These are phyloP conservation scores for Petrolisthes manimaculis DNA, from an alignment of 2,888 invertebrate species.

Conservation along the genomic window DNA sequence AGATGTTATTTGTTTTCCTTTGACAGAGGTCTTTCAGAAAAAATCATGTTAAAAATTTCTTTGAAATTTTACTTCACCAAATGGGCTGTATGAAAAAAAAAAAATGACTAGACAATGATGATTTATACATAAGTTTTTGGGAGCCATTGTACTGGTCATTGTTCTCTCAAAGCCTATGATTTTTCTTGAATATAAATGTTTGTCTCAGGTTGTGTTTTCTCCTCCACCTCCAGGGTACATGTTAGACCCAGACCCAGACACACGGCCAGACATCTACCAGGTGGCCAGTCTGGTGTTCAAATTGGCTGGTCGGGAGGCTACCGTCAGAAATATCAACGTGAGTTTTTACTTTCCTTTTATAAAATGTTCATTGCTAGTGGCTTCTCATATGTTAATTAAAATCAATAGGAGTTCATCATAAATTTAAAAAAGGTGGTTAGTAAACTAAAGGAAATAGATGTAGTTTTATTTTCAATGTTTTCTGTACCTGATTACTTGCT, in stretches of 20 bases:
- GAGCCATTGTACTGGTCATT: no score
- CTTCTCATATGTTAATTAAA: background rate
- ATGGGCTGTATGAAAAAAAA: no score
- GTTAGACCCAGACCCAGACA: conserved; percentile 85
- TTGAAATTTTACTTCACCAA: no score
- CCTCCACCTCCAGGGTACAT: conserved; percentile 78
- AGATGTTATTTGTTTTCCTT: no score
- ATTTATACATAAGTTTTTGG: no score
- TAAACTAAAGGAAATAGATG: background rate
- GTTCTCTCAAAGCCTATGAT: no score
- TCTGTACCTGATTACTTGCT: no score
- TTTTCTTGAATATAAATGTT: no score
- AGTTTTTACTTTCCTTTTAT: conserved; percentile 33
- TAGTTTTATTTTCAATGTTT: background rate
- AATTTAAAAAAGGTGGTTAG: background rate
- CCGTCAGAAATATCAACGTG: conserved; percentile 82
- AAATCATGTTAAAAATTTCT: background rate
- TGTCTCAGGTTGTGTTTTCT: no score
- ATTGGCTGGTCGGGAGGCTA: conserved; percentile 80
- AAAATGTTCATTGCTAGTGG: no score
- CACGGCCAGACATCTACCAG: conserved; percentile 84
- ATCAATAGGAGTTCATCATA: background rate
- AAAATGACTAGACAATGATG: no score
- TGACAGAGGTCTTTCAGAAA: background rate
- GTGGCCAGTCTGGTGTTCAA: conserved; percentile 75